These are phyloP conservation scores for Hyppa rectilinea DNA, from an alignment of 2,888 invertebrate genomes.

Conservation along the genomic window DNA sequence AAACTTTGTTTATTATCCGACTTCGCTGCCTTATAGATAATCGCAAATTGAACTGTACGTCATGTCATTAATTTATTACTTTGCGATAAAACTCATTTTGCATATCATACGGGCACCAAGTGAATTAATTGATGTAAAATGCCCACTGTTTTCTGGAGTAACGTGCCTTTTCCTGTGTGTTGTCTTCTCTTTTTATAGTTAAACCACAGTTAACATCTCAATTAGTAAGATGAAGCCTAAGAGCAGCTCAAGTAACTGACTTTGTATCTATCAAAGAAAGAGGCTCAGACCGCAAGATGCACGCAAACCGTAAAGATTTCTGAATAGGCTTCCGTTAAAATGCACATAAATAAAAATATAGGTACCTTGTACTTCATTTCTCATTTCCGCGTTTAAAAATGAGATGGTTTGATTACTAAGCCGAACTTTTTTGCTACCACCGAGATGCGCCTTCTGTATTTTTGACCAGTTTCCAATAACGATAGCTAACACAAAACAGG, in stretches of 20 bases:
- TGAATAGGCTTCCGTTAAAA: slow-evolving; percentile 61
- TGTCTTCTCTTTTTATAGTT: slow-evolving; percentile 27
- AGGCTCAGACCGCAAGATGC: slow-evolving; percentile 48
- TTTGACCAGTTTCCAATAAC: slow-evolving; percentile 12
- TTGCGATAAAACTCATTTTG: slow-evolving; percentile 56
- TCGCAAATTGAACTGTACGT: slow-evolving; percentile 66
- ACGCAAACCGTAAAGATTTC: slow-evolving; percentile 54
- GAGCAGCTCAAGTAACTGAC: slow-evolving; percentile 56
- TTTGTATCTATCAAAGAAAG: slow-evolving; percentile 50
- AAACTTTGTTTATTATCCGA: slow-evolving; percentile 66
- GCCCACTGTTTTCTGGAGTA: slow-evolving; percentile 37
- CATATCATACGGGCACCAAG: slow-evolving; percentile 57
- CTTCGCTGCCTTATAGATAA: slow-evolving; percentile 64
- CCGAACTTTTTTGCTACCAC: background rate
- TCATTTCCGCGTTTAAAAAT: slow-evolving; percentile 9
- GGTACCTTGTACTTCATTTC: background rate
- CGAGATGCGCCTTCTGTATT: slow-evolving; percentile 6
- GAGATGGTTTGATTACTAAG: background rate
- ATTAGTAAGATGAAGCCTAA: slow-evolving; percentile 59
- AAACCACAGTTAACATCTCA: slow-evolving; percentile 61
- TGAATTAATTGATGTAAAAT: slow-evolving; percentile 51
- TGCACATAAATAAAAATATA: slow-evolving; percentile 41
- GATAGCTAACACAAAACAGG: background rate
- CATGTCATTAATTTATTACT: slow-evolving; percentile 62
- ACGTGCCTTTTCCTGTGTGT: slow-evolving; percentile 38